Conservation (phyloP, 2,113 vertebrate genomes). For the Percina caprodes region DNA sequence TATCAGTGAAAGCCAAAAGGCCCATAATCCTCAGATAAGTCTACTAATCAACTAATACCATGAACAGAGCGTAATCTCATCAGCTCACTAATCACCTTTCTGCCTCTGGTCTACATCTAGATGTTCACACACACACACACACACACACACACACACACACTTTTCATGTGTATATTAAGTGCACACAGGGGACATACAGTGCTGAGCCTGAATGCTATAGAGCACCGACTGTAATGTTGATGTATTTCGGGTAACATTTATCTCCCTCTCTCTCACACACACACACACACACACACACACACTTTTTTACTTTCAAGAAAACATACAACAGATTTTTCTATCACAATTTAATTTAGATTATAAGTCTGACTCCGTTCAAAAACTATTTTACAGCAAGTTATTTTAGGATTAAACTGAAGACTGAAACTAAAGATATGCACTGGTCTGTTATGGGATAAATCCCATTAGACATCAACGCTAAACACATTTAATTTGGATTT, state of each 20-base stretch:
- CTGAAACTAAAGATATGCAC: not conserved
- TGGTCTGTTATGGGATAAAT: not conserved
- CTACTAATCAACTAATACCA: slow-evolving; percentile 78
- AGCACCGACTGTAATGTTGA: slow-evolving; percentile 17
- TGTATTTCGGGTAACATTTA: not conserved
- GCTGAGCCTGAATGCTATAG: not conserved
- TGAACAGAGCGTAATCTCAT: slow-evolving; percentile 74
- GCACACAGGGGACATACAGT: slow-evolving; percentile 18
- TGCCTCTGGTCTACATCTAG: slow-evolving; percentile 56
- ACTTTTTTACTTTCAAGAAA: not conserved
- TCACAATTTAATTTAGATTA: slow-evolving; percentile 6
- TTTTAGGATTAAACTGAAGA: no score
- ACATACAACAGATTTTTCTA: not conserved
- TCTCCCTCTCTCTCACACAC: not conserved
- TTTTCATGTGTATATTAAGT: slow-evolving; percentile 30
- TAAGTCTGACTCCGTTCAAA: no score
- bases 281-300: not conserved
- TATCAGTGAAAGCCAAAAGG: slow-evolving; percentile 73
- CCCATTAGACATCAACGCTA: not conserved
- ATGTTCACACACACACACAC: slow-evolving; percentile 24
- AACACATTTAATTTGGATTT: not conserved
- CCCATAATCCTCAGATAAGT: slow-evolving; percentile 74
- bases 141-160: slow-evolving; percentile 27
- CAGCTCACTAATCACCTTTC: slow-evolving; percentile 71
- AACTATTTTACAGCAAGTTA: no score